Base-by-base conservation (phyloP, 2,888 invertebrate species). In the Penaeus monodon region DNA sequence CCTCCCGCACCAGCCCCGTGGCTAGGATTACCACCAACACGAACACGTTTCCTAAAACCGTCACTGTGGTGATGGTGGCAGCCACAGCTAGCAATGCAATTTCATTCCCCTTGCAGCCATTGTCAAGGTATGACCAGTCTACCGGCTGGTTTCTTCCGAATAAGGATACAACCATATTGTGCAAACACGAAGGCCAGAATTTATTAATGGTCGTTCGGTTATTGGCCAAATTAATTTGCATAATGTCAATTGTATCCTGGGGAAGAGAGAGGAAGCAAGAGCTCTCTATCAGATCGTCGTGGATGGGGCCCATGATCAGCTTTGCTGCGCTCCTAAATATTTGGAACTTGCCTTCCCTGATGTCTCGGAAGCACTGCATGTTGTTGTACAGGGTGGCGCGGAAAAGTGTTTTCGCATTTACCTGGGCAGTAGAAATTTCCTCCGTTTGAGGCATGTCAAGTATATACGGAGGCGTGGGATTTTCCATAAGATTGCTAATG, bases 231-330 rank as follows among this genome's bases (percentile, higher is more conserved):
- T 77, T 49, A 49, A 49, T 49, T 77, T 77, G 77, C 24, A 77
- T 29, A 27, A n/a, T 49, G n/a, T 77, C 49, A 22, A 77, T 77
- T 22, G 27, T 77, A 49, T n/a, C 44, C n/a, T 38, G 3, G 17
- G 77, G 77, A 49, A 77, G 77, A 38, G 77, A 77, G 17, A 77
- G n/a, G 49, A 77, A 77, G n/a, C 77, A 77, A 6, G 77, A 57
- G 27, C 77, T 77, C 27, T 44, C 77, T 10, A n/a, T 77, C 49
- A 77, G 57, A n/a, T 77, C 77, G 22, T 38, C 8, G 22, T 22
- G 33, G n/a, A 77, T 49, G 57, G 77, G 77, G 8, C 77, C 77
- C 24, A 77, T 49, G 27, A 49, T 24, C 6, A 44, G n/a, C 6
- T 38, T 44, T 27, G 33, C 20, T n/a, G 24, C 49, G 27, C 44